Percentiles rank a stretch among this genome's conserved stretches.
phyloP scores from a whole-genome alignment of 2,797 vertebrate genomes.

The Pampus argenteus region DNA sequence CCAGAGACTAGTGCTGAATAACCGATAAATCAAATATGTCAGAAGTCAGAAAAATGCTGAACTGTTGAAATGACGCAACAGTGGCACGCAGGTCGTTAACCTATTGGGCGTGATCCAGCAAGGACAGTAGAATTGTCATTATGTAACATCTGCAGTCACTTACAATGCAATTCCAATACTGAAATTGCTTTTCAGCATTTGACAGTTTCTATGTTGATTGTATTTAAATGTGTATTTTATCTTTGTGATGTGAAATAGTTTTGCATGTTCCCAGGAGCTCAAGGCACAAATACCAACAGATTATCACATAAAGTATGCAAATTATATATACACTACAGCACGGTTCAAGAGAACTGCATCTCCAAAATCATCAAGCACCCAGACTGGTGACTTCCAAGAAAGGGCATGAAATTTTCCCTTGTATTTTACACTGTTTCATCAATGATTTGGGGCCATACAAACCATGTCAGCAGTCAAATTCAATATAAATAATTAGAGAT shows the following conservation, averaged over 20 bases:
- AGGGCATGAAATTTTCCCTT: background rate
- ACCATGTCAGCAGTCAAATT: slow-evolving; percentile 1
- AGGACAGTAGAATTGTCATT: slow-evolving; percentile 56
- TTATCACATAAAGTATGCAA: slow-evolving; percentile 40
- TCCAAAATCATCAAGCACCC: slow-evolving; percentile 13
- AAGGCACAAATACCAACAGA: slow-evolving; percentile 18
- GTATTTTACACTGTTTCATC: background rate
- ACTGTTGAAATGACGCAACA: slow-evolving; percentile 67
- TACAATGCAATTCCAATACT: slow-evolving; percentile 9
- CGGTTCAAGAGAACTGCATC: slow-evolving; percentile 5
- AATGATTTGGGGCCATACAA: background rate
- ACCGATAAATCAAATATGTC: slow-evolving; percentile 38
- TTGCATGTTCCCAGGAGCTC: slow-evolving; percentile 45
- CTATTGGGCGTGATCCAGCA: slow-evolving; percentile 49
- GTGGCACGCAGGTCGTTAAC: slow-evolving; percentile 66
- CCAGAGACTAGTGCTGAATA: slow-evolving; percentile 24
- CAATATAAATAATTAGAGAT: slow-evolving; percentile 5
- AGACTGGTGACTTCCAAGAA: background rate
- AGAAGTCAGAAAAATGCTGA: slow-evolving; percentile 51
- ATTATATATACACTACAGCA: slow-evolving; percentile 25
- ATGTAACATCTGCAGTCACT: slow-evolving; percentile 64
- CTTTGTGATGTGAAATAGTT: slow-evolving; percentile 34
- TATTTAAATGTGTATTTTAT: slow-evolving; percentile 49
- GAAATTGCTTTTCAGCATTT: slow-evolving; percentile 16
- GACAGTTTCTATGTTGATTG: slow-evolving; percentile 16